Evolutionary conservation across 2,888 invertebrate species (phyloP).

Genomic region (Troglohyphantes excavatus): DNA sequence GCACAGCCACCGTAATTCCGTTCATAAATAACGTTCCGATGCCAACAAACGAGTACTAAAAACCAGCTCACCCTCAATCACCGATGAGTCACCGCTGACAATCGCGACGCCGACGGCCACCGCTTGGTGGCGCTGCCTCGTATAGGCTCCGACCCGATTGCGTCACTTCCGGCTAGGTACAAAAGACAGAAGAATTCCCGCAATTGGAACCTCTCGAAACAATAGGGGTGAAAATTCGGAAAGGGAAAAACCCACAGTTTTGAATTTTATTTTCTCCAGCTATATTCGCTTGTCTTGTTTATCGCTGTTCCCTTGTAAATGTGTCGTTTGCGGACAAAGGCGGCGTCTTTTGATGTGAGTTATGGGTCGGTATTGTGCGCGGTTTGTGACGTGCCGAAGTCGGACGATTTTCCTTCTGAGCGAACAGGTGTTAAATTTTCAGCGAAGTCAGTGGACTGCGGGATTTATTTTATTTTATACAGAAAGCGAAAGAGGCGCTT

Average conservation of each 20-base stretch:
- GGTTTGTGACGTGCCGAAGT: not conserved
- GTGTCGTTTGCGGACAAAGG: conserved; percentile 27
- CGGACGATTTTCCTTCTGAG: not conserved
- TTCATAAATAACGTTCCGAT: not conserved
- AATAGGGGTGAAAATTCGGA: conserved; percentile 29
- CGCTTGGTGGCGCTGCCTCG: conserved; percentile 11
- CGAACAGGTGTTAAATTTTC: not conserved
- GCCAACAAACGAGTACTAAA: conserved; percentile 53
- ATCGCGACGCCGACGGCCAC: no score
- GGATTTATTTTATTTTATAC: not conserved
- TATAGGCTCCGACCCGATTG: conserved; percentile 26
- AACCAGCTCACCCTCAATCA: not conserved
- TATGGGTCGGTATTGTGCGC: conserved; percentile 54
- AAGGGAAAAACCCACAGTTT: not conserved
- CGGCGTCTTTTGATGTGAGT: conserved; percentile 59
- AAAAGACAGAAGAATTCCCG: conserved; percentile 42
- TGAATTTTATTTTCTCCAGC: not conserved
- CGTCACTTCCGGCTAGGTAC: conserved; percentile 68
- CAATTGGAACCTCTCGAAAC: no score
- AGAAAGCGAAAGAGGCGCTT: no score
- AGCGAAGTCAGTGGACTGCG: not conserved
- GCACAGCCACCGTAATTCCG: not conserved
- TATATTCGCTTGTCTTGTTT: conserved; percentile 18
- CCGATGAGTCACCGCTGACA: conserved; percentile 1
- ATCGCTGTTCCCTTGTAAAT: not conserved